Base-by-base conservation (phyloP, 2,113 vertebrate genomes). In the Sinocyclocheilus anophthalmus region DNA sequence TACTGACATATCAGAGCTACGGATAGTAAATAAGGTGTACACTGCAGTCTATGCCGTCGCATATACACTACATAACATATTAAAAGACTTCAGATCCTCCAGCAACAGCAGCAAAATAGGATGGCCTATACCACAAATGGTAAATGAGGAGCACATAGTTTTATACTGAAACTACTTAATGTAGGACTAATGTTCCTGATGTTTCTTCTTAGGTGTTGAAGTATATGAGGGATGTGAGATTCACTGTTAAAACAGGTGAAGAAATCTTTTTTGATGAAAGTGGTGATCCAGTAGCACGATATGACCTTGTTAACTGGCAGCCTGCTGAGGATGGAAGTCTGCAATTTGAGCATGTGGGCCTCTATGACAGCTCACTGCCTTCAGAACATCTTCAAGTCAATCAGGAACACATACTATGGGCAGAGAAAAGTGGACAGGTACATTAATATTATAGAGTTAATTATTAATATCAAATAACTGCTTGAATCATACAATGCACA, bases 241-340 rank as follows among this genome's bases (percentile, higher is more conserved):
- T 94, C 72, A 93, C 91, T 0, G 92, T 90, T 24, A 84, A 86
- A 24, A 90, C 87, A 42, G 94, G 93, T 1, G 90, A 90, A 50
- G 92, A 85, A 22, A 87, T 94, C 14, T 92, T 89, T 33, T 95
- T 95, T 89, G 93, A 95, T 90, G 86, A 91, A 81, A 93, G 93
- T 30, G 93, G 94, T 73, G 93, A 94, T 63, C 90, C 93, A 0
- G 85, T 89, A 30, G 93, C 90, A 30, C 90, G 88, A 82, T 95
- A 95, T 87, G 94, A 95, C 65, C 76, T 95, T 13, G 90, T 95
- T 8, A 95, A 94, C 87, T 95, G 94, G 93, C 93, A 95, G 45
- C 88, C 89, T 18, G 88, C 76, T 84, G 88, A 89, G 1, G 86
- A 93, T 11, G 91, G 92, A 13, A 30, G 4, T 30, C 9, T 88